Evolutionary conservation across 2,113 vertebrate species (phyloP), one percentile per base, ranked within the genome.

Genomic region (Tricholaema leucomelas): DNA sequence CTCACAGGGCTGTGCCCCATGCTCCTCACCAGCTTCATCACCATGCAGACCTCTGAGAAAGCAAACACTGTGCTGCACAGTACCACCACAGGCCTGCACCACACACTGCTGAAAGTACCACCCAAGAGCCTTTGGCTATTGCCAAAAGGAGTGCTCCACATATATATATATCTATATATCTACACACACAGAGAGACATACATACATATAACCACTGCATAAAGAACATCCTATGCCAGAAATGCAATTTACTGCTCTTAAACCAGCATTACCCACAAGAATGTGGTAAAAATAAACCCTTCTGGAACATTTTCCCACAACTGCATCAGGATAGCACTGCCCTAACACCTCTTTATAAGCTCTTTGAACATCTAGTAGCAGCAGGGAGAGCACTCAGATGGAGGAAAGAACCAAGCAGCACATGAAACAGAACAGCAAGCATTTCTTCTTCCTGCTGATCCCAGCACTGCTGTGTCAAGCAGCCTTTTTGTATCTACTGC

Each of bases 181-280:
- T n/a, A n/a, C n/a, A n/a, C n/a, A n/a, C n/a, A n/a, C n/a, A n/a
- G n/a, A n/a, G n/a, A n/a, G n/a, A n/a, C n/a, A n/a, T n/a, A n/a
- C n/a, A n/a, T 91, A 92, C 88, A 96, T 94, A 92, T 92, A 95
- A 77, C 60, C 33, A 87, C 92, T 85, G 71, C 71, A 55, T 54
- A 89, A 89, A 93, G 48, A 66, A 23, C 54, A 89, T 18, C 42
- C 38, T 72, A 52, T 85, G 86, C 90, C 91, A 94, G 74, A 93
- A 90, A 65, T 76, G 33, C 4, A 4, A 89, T 94, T 95, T 86
- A 91, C 60, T 91, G 81, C 66, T n/a, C 70, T 90, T 21, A 48
- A 91, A 94, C 76, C 93, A 91, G 77, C 61, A 73, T 56, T 72
- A 81, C 31, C 83, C 87, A 81, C 58, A 83, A 82, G 60, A 95